A percentile compares a stretch with the other conserved stretches of the same genome.
These are phyloP conservation scores for Eupristina koningsbergeri DNA, from an alignment of 1,140 invertebrate genomes.

Conservation along the genomic window DNA sequence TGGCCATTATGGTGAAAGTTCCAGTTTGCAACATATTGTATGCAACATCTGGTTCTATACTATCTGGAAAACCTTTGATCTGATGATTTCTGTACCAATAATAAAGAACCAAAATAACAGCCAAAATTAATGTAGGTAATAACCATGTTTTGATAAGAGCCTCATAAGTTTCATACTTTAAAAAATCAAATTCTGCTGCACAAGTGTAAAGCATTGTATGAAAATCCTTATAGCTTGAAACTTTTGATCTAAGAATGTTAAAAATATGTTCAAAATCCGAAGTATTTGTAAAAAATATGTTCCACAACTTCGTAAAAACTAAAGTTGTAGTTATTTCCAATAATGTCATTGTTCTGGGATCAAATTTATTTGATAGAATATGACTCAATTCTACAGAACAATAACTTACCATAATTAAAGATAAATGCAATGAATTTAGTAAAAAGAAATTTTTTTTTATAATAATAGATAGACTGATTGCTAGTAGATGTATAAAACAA, in stretches of 20 bases:
- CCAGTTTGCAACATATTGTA: constrained; percentile 81
- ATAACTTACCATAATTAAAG: constrained; percentile 64
- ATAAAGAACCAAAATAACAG: constrained; percentile 67
- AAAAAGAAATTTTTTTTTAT: constrained; percentile 76
- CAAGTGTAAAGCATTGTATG: constrained; percentile 90
- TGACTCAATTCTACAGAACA: constrained; percentile 46
- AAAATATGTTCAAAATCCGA: constrained; percentile 82
- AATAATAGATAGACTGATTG: constrained; percentile 71
- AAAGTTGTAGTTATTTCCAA: constrained; percentile 61
- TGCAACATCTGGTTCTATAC: constrained; percentile 77
- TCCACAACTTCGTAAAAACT: constrained; percentile 59
- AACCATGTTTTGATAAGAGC: constrained; percentile 75
- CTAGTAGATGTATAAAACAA: constrained; percentile 77
- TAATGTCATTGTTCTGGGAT: constrained; percentile 44
- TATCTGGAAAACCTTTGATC: constrained; percentile 58
- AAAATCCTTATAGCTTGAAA: constrained; percentile 83
- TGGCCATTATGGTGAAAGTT: constrained; percentile 83
- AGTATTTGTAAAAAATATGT: constrained; percentile 63
- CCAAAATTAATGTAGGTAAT: constrained; percentile 74
- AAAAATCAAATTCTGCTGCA: constrained; percentile 86
- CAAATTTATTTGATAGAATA: constrained; percentile 29
- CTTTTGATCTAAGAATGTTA: constrained; percentile 84
- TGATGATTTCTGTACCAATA: constrained; percentile 68
- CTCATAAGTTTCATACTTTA: constrained; percentile 75
- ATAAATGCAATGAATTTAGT: constrained; percentile 79